Conservation (phyloP, 2,888 invertebrate genomes). For the Scaptomyza tumidula region DNA sequence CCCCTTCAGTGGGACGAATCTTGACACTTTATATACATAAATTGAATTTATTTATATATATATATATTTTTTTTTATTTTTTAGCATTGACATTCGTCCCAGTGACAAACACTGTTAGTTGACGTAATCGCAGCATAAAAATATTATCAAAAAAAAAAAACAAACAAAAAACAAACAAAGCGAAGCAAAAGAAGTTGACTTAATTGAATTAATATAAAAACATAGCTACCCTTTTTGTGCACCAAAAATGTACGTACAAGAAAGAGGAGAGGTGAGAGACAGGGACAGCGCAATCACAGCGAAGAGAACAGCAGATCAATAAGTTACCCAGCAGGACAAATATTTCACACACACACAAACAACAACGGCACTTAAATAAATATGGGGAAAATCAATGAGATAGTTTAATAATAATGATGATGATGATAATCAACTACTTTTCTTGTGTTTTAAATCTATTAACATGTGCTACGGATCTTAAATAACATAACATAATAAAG, state of each 20-base stretch:
- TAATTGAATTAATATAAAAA: slow-evolving; percentile 39
- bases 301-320: not conserved
- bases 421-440: not conserved
- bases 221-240: too few relatives aligned
- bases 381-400: too few relatives aligned
- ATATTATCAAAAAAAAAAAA: slow-evolving; percentile 40
- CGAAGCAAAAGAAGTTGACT: slow-evolving; percentile 38
- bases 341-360: not conserved
- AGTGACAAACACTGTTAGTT: slow-evolving; percentile 43
- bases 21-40: too few relatives aligned
- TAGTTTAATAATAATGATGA: too few relatives aligned
- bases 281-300: not conserved
- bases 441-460: not conserved
- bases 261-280: not conserved
- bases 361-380: too few relatives aligned
- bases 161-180: slow-evolving; percentile 4
- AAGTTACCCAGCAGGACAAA: not conserved
- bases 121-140: slow-evolving; percentile 73
- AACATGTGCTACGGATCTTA: too few relatives aligned
- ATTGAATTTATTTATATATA: too few relatives aligned
- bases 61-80: too few relatives aligned
- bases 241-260: too few relatives aligned
- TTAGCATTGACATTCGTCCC: too few relatives aligned
- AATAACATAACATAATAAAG: too few relatives aligned
- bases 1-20: not conserved